Percentiles rank a stretch among this genome's conserved stretches.
Conservation (phyloP, 2,113 vertebrate genomes). For the Nycticryphes semicollaris region DNA sequence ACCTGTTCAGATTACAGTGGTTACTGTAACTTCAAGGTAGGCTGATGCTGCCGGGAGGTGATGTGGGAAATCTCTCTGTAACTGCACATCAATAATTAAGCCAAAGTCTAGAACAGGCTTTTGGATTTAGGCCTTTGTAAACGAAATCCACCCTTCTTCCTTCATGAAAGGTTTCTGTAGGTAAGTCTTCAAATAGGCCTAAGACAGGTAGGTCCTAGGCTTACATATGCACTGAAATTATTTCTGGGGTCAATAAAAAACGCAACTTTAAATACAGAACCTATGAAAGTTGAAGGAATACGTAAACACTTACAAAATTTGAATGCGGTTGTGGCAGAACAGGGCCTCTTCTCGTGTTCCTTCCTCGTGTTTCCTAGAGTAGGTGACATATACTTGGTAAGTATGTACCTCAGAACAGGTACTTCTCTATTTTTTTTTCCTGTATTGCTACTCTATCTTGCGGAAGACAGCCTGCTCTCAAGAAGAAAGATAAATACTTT, state of each 20-base stretch:
- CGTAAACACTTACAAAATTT: constrained; percentile 7
- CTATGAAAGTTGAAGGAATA: background rate
- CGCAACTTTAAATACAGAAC: background rate
- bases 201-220: background rate
- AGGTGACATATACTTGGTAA: background rate
- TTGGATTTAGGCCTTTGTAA: constrained; percentile 9
- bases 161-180: background rate
- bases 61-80: constrained; percentile 4
- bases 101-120: background rate
- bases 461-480: background rate
- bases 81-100: constrained; percentile 47
- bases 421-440: background rate
- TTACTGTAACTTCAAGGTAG: constrained; percentile 25
- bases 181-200: background rate
- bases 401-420: background rate
- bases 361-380: background rate
- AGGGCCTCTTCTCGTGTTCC: background rate
- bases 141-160: background rate
- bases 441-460: background rate
- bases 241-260: constrained; percentile 32
- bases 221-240: background rate
- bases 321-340: background rate
- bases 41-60: background rate
- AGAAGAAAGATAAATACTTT: background rate
- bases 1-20: constrained; percentile 1